Evolutionary conservation across 2,113 vertebrate genomes (phyloP).

Genomic region (Cichladusa arquata): DNA sequence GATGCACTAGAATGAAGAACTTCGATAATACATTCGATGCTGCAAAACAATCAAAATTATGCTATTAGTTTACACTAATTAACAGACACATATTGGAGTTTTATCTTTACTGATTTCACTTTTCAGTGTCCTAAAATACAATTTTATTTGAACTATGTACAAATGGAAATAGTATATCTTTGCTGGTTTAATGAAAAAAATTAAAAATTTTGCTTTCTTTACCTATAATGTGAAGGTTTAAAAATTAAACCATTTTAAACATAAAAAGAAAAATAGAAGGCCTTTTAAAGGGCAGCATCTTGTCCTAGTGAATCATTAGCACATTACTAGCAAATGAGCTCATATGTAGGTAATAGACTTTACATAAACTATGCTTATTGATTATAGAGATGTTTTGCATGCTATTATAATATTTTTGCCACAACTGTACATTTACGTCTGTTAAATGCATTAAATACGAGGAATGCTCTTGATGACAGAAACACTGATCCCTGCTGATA

Average conservation of each 20-base stretch:
- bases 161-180: neutral
- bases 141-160: neutral
- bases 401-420: neutral
- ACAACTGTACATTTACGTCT: neutral
- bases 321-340: neutral
- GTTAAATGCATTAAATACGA: neutral
- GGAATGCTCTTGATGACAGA: neutral
- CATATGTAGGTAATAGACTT: neutral
- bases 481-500: neutral
- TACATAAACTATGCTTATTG: neutral
- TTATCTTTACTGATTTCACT: neutral
- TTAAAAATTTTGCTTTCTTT: neutral
- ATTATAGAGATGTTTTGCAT: neutral
- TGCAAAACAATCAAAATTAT: neutral
- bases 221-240: neutral
- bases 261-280: neutral
- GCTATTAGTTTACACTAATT: neutral
- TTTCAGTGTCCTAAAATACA: neutral
- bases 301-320: neutral
- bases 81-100: neutral
- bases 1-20: neutral
- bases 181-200: neutral
- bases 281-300: neutral
- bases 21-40: neutral
- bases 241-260: neutral